Base-by-base conservation (phyloP, 2,888 invertebrate species). In the Patella caerulea region DNA sequence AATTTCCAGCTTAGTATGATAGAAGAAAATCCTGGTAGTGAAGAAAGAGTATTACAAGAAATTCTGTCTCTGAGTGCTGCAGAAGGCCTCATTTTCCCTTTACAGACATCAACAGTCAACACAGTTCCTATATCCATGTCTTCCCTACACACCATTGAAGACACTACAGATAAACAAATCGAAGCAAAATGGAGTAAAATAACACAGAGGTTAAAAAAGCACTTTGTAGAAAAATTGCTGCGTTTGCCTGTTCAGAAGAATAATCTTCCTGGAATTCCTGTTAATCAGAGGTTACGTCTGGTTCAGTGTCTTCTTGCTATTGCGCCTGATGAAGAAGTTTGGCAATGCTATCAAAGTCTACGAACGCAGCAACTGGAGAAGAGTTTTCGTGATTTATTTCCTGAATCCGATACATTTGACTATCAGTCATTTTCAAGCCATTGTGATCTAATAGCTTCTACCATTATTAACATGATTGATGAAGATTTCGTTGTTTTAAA, bases 31-130 rank as follows among this genome's bases (percentile, higher is more conserved):
- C 89, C 89, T 24, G 91, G 90, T 2, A 83, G 87, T 85, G 91
- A 91, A 78, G 90, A 90, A 76, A 83, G 84, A 0, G 83, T 90
- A 12, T 82, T 91, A 15, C 85, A 89, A 72, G 88, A 88, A 73
- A 82, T 91, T 24, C 76, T 90, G 54, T 81, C 84, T 7, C 83
- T 91, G 14, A 87, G 89, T 19, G 89, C 90, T 2, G 83, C 85
- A n/a, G 89, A 90, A 74, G 91, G 91, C 2, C 80, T 91, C n/a
- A 81, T 86, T 34, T 82, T 91, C 71, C 91, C 91, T 1, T 78
- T 88, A 11, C 83, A 84, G 53, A 81, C 85, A 7, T 78, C 83
- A 2, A 82, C 84, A 0, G 85, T 86, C 54, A 83, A 83, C 5
- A 84, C 85, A 24, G 83, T 84, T 12, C 65, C 19, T 3, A 80